phyloP scores from a whole-genome alignment of 2,888 invertebrate genomes.

The Arctia plantaginis region DNA sequence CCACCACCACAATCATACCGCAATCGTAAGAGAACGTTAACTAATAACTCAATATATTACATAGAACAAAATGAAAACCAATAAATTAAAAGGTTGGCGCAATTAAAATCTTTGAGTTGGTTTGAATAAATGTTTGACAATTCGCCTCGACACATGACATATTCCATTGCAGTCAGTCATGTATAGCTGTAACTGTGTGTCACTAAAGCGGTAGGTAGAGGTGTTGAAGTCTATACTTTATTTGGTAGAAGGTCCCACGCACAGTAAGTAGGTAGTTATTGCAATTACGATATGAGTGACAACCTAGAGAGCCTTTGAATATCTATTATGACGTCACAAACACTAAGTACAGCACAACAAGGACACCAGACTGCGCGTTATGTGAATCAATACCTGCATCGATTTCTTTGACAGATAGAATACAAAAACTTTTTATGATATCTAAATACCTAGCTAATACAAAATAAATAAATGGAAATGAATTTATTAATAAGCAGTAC shows the following conservation, averaged over 20 bases:
- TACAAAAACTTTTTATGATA: not conserved
- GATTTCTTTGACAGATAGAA: not conserved
- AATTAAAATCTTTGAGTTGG: not conserved
- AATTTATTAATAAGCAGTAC: not conserved
- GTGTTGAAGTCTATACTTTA: not conserved
- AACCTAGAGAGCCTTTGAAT: not conserved
- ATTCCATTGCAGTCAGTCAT: too few species aligned
- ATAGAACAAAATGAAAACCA: too few species aligned
- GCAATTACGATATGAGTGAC: not conserved
- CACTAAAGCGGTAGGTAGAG: not conserved
- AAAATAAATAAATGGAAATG: too few species aligned
- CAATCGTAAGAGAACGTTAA: too few species aligned
- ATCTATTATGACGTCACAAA: not conserved
- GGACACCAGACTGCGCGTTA: not conserved
- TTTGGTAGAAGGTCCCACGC: not conserved
- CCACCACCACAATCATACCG: too few species aligned
- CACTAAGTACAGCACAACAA: not conserved
- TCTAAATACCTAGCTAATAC: too few species aligned
- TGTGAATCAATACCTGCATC: not conserved
- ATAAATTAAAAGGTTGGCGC: too few species aligned
- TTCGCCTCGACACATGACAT: too few species aligned
- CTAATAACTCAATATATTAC: too few species aligned
- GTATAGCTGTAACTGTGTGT: not conserved
- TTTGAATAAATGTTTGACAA: too few species aligned
- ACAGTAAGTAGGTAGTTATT: not conserved